phyloP scores from a whole-genome alignment of 2,797 vertebrate genomes.

The Erithacus rubecula region DNA sequence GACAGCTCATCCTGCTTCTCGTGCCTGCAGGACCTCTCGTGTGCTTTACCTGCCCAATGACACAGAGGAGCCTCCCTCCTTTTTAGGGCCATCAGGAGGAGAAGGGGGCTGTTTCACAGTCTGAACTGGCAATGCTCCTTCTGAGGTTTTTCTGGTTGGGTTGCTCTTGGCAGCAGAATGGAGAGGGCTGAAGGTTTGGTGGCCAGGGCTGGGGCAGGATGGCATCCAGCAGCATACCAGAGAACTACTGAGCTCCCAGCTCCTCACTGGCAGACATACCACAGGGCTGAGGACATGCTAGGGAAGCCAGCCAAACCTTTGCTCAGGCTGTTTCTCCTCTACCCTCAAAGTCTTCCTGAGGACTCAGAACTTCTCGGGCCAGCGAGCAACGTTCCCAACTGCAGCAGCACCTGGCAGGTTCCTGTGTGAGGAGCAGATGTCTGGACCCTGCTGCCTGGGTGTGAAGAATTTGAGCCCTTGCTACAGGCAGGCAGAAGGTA shows the following conservation, averaged over 20 bases:
- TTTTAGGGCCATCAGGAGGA: background rate
- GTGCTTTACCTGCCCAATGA: background rate
- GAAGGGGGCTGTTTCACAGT: background rate
- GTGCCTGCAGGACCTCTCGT: background rate
- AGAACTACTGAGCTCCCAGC: background rate
- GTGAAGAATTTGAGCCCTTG: conserved; percentile 34
- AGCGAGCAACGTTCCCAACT: conserved; percentile 10
- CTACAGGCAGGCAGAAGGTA: conserved; percentile 58
- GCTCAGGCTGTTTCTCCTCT: conserved; percentile 6
- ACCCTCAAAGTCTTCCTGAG: conserved; percentile 51
- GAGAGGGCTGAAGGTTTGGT: background rate
- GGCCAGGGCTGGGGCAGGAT: background rate
- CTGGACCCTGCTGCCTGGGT: conserved; percentile 36
- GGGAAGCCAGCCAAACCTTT: background rate
- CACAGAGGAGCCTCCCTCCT: background rate
- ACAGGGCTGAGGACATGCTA: background rate
- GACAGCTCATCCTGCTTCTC: background rate
- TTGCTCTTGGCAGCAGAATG: background rate
- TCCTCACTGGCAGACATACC: background rate
- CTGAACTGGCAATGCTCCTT: background rate
- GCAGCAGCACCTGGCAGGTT: background rate
- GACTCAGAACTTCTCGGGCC: conserved; percentile 44
- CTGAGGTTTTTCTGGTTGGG: background rate
- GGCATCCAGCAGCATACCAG: background rate
- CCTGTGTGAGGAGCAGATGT: conserved; percentile 55